A percentile compares a stretch with the other conserved stretches of the same genome.
Evolutionary conservation across 2,888 invertebrate genomes (phyloP).

Genomic region (Callyntrura guangdongensis): DNA sequence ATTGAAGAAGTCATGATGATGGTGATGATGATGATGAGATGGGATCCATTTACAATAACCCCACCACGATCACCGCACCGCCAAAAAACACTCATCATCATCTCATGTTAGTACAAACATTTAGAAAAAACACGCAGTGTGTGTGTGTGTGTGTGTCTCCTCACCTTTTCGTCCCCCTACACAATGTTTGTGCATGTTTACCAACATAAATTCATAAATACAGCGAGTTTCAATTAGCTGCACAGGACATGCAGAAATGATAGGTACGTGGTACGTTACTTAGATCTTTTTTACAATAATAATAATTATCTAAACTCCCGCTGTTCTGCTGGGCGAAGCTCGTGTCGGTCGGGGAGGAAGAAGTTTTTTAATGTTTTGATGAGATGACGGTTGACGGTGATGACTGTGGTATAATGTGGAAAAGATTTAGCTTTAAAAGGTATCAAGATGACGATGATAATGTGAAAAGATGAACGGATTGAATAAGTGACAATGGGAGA

Average conservation of each 20-base stretch:
- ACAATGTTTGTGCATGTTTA: conserved; percentile 46
- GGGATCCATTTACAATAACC: conserved; percentile 54
- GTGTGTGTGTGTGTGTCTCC: conserved; percentile 23
- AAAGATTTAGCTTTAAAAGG: neutral
- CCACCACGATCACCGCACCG: conserved; percentile 29
- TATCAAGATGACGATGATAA: neutral
- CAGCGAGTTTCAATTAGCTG: conserved; percentile 43
- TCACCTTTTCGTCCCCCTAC: conserved; percentile 54
- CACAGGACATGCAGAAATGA: conserved; percentile 7
- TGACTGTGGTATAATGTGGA: neutral
- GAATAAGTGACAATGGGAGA: conserved; percentile 46
- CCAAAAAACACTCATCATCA: neutral
- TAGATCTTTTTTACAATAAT: conserved; percentile 24
- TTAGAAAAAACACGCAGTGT: neutral
- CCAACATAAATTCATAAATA: conserved; percentile 49
- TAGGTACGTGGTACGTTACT: neutral
- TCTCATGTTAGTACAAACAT: neutral
- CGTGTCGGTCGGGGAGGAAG: conserved; percentile 32
- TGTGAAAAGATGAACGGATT: neutral
- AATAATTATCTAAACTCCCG: conserved; percentile 42
- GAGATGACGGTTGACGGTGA: neutral
- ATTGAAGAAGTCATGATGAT: conserved; percentile 41
- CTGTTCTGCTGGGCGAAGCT: conserved; percentile 35
- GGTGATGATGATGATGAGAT: conserved; percentile 15
- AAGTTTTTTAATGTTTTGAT: neutral